These are phyloP conservation scores for Campoletis raptor DNA, from an alignment of 2,888 invertebrate species.

Conservation along the genomic window DNA sequence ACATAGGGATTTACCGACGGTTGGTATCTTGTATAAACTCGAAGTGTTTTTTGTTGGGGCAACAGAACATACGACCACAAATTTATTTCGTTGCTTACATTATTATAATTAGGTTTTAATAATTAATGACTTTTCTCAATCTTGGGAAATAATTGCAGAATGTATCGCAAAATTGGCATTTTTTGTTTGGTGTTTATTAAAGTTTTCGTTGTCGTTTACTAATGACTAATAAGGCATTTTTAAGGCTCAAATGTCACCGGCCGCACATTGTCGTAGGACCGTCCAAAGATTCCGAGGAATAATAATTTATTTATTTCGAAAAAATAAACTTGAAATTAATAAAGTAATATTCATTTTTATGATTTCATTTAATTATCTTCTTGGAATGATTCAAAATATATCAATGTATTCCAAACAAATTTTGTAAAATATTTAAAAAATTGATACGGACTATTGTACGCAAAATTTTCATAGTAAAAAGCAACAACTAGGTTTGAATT, in stretches of 20 bases:
- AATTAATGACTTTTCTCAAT: background rate
- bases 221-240: background rate
- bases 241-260: background rate
- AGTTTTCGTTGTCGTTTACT: background rate
- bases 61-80: slow-evolving; percentile 19
- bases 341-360: background rate
- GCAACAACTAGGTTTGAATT: background rate
- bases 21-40: background rate
- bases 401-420: background rate
- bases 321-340: background rate
- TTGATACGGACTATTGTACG: no score
- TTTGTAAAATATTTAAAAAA: no score
- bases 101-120: background rate
- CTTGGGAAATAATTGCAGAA: background rate
- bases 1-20: slow-evolving; percentile 1
- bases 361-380: background rate
- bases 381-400: background rate
- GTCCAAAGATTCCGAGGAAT: background rate
- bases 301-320: background rate
- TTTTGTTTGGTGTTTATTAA: background rate
- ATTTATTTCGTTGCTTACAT: background rate
- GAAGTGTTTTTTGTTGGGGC: background rate
- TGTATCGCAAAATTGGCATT: background rate
- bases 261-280: slow-evolving; percentile 20
- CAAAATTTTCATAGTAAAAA: no score